Evolutionary conservation across 2,797 vertebrate genomes (phyloP).

Genomic region (Threskiornis aethiopicus): DNA sequence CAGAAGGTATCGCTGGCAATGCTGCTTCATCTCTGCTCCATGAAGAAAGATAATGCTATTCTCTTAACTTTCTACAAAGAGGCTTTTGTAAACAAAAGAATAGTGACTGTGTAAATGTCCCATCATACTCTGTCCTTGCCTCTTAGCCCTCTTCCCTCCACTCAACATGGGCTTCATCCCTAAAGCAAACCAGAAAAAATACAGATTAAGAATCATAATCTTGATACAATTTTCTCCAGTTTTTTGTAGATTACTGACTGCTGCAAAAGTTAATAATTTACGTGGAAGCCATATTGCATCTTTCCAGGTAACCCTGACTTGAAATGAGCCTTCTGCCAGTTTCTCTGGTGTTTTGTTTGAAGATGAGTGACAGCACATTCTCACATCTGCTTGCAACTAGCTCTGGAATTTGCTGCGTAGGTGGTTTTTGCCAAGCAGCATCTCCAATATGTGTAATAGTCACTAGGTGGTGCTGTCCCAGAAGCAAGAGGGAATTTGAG

Average conservation of each 20-base stretch:
- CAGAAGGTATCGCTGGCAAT: constrained; percentile 8
- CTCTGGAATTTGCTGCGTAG: background rate
- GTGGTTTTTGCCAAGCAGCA: background rate
- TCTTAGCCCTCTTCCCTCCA: background rate
- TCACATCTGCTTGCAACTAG: constrained; percentile 49
- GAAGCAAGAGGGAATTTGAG: constrained; percentile 23
- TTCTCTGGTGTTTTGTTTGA: constrained; percentile 21
- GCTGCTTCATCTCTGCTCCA: constrained; percentile 21
- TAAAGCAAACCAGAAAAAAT: background rate
- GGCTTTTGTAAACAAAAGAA: constrained; percentile 15
- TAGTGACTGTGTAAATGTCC: background rate
- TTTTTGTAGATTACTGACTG: background rate
- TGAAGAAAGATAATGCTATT: constrained; percentile 23
- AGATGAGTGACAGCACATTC: constrained; percentile 28
- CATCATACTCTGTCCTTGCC: background rate
- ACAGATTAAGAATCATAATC: background rate
- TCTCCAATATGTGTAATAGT: background rate
- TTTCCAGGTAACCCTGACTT: constrained; percentile 1
- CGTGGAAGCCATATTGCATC: background rate
- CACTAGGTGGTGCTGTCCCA: constrained; percentile 70
- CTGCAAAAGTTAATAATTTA: constrained; percentile 11
- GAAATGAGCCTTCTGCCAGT: background rate
- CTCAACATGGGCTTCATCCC: background rate
- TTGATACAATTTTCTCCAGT: background rate
- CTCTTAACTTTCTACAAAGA: constrained; percentile 21